phyloP scores from a whole-genome alignment of 2,888 invertebrate species.

The Drosophila robusta region DNA sequence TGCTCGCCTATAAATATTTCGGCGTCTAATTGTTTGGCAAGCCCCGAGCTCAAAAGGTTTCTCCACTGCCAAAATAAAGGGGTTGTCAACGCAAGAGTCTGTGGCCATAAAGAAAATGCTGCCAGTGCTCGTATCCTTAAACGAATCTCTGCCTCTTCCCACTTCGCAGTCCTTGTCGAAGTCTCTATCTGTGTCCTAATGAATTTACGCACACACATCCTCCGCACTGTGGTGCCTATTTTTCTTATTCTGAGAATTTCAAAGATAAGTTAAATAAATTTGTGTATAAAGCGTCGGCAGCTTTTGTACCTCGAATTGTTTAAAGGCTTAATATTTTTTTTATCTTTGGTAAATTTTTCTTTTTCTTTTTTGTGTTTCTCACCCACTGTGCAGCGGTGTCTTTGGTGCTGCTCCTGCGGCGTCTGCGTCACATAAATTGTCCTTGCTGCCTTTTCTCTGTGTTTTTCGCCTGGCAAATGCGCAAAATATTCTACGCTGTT shows the following conservation, averaged over 20 bases:
- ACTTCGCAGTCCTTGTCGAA: slow-evolving; percentile 7
- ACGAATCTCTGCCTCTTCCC: slow-evolving; percentile 36
- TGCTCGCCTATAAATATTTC: slow-evolving; percentile 74
- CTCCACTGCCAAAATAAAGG: slow-evolving; percentile 16
- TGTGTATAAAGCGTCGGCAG: no score
- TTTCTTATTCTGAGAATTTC: not conserved
- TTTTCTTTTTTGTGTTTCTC: not conserved
- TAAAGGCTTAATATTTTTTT: no score
- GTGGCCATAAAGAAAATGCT: slow-evolving; percentile 55
- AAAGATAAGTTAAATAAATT: no score
- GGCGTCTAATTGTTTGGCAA: slow-evolving; percentile 74
- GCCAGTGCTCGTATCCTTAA: slow-evolving; percentile 49
- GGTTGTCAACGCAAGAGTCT: slow-evolving; percentile 51
- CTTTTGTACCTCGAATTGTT: no score
- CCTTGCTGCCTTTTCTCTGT: slow-evolving; percentile 36
- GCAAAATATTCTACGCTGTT: slow-evolving; percentile 55
- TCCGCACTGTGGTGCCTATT: slow-evolving; percentile 34
- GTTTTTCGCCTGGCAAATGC: slow-evolving; percentile 41
- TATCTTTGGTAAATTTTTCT: not conserved
- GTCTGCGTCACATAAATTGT: slow-evolving; percentile 73
- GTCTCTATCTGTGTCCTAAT: slow-evolving; percentile 60
- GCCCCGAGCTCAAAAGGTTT: slow-evolving; percentile 40
- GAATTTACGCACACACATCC: slow-evolving; percentile 75
- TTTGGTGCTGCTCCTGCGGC: slow-evolving; percentile 27
- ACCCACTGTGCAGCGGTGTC: slow-evolving; percentile 37